Conservation (phyloP, 1,140 invertebrate species). For the Drosophila prosaltans region DNA sequence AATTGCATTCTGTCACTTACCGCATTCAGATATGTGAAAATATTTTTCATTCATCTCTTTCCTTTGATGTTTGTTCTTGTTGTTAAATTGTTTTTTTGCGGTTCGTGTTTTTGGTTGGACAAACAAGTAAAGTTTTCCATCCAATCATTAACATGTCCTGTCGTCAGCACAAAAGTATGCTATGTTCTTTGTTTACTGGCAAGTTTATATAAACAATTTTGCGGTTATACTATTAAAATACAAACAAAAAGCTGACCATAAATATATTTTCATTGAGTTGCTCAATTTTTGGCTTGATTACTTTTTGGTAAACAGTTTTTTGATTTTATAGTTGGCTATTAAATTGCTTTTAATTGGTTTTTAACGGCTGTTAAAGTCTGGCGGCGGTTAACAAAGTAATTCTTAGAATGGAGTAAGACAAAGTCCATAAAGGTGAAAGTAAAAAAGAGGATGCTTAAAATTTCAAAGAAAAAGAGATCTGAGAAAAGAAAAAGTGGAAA, state of each 20-base stretch:
- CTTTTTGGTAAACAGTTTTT: constrained; percentile 36
- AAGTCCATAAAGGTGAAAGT: too few species aligned
- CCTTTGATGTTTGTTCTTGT: constrained; percentile 1
- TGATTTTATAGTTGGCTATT: constrained; percentile 55
- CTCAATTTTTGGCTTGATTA: constrained; percentile 18
- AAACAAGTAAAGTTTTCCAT: constrained; percentile 43
- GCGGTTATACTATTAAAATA: constrained; percentile 39
- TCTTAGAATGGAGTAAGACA: not conserved
- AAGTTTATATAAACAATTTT: constrained; percentile 31
- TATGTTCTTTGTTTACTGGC: constrained; percentile 22
- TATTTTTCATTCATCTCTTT: constrained; percentile 25
- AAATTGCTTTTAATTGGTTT: constrained; percentile 47
- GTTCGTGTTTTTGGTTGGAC: constrained; percentile 21
- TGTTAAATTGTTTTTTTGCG: constrained; percentile 35
- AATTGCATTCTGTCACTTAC: constrained; percentile 57
- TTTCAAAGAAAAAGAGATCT: too few species aligned
- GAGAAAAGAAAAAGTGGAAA: too few species aligned
- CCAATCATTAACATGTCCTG: constrained; percentile 46
- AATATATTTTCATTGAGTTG: constrained; percentile 38
- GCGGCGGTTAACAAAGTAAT: not conserved
- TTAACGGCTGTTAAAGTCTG: constrained; percentile 5
- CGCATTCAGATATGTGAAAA: constrained; percentile 32
- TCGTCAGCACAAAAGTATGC: constrained; percentile 59
- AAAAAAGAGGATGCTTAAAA: too few species aligned
- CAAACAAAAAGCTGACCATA: constrained; percentile 36